Base-by-base conservation (phyloP, 2,113 vertebrate species). In the Sinocyclocheilus rhinocerous region DNA sequence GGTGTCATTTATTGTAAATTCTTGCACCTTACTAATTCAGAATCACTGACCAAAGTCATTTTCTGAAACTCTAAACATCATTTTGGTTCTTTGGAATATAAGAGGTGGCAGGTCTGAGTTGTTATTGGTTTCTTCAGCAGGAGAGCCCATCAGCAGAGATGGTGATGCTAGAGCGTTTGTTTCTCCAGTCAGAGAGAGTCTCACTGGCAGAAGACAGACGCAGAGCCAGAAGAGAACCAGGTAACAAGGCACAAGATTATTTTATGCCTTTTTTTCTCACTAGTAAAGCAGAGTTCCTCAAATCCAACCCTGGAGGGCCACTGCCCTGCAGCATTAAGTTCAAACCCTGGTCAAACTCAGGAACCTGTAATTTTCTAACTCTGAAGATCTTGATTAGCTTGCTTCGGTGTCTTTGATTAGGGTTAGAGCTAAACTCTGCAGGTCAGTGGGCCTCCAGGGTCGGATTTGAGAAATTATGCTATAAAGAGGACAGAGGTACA, bases 121-220 rank as follows among this genome's bases (percentile, higher is more conserved):
- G 36, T 59, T 59, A 33, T 26, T 84, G 80, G 16, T 88, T 39
- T 87, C 69, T 83, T 73, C 92, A 96, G 95, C 95, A 95, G 92
- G 95, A 94, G 86, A 95, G 93, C 78, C 95, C 95, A 15, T 95
- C 95, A 0, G 95, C 95, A 12, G 95, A 96, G 92, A 95, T 96
- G 95, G 95, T 96, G 91, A 96, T 96, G 95, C 89, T 96, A 89
- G 94, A 96, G 86, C 93, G 95, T 13, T 92, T 96, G 87, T 96
- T 96, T 89, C 95, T 96, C 24, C 95, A 96, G 87, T 95, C 95
- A 0, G 95, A 96, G 89, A 92, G 95, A 10, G 92, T 87, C 57
- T 89, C 92, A 33, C 90, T 96, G 39, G 91, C 88, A 0, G 95
- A 96, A 90, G 95, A 95, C 76, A 90, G 93, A 24, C 92, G 93